These are phyloP conservation scores for Tyrannus savana DNA, from an alignment of 2,113 vertebrate genomes.

Conservation along the genomic window DNA sequence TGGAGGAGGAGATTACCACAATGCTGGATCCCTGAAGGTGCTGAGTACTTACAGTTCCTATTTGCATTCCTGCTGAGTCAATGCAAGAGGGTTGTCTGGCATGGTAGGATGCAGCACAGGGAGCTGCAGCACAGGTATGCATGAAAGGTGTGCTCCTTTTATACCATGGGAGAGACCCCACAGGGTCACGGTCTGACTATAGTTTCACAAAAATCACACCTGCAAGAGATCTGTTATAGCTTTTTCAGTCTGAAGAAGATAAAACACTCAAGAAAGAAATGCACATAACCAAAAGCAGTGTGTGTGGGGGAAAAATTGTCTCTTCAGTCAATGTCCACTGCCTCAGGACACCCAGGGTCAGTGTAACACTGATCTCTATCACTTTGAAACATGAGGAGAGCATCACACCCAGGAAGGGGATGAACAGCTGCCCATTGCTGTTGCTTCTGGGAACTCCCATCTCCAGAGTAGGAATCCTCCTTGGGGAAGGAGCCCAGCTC, in stretches of 20 bases:
- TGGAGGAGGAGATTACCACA: neutral
- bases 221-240: neutral
- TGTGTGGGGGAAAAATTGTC: accelerated
- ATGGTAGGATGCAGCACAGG: neutral
- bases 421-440: neutral
- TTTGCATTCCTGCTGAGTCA: neutral
- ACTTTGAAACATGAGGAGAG: neutral
- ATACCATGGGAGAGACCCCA: neutral
- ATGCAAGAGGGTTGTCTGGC: neutral
- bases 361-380: neutral
- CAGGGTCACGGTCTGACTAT: neutral
- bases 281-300: accelerated
- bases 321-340: neutral
- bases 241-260: neutral
- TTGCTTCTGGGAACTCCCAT: neutral
- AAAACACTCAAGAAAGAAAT: neutral
- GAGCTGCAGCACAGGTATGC: neutral
- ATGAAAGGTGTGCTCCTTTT: neutral
- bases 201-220: neutral
- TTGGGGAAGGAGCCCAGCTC: neutral
- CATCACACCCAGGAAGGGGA: neutral
- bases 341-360: accelerated
- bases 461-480: neutral
- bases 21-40: neutral
- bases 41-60: neutral